Base-by-base conservation (phyloP, 2,113 vertebrate species). In the Rhodinocichla rosea region DNA sequence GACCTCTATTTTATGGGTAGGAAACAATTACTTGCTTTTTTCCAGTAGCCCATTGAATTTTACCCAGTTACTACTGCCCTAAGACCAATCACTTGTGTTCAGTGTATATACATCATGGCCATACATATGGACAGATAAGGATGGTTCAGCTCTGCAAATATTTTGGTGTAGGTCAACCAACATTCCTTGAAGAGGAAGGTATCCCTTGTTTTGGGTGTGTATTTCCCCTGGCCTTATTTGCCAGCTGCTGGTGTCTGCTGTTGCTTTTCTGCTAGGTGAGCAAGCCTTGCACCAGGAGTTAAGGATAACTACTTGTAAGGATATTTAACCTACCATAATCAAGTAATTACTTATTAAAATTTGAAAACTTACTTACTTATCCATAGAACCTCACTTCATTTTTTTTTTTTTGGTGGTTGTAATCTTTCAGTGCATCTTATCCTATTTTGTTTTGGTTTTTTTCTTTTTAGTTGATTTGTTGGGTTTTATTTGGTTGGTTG, bases 231-330 rank as follows among this genome's bases (percentile, higher is more conserved):
- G 33, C 10, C 14, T 52, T 45, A 35, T 27, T 84, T 77, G 28
- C 26, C 49, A 60, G 35, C 45, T 71, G 35, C 32, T 73, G 13
- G 4, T 78, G 18, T 37, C n/a, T 49, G 21, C 67, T 44, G 6
- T 64, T 77, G 12, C 30, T 89, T 39, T 92, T 68, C 11, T 70
- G 32, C 39, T 20, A 30, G 40, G 57, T 83, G 73, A 57, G 28
- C 30, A 21, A 65, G 3, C 13, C 27, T 79, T 63, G n/a, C 39
- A 32, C 33, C 11, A 42, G 12, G 0, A 0, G 11, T 60, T 87
- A 12, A 47, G 28, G 17, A 18, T 63, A 11, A 32, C 28, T 63
- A 12, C 6, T 11, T 37, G 7, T 15, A 62, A 74, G 27, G 18
- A 39, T 22, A 49, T 27, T 75, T 53, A 59, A 49, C 15, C 30